phyloP scores from a whole-genome alignment of 1,140 invertebrate species.

The Oryzaephilus surinamensis region DNA sequence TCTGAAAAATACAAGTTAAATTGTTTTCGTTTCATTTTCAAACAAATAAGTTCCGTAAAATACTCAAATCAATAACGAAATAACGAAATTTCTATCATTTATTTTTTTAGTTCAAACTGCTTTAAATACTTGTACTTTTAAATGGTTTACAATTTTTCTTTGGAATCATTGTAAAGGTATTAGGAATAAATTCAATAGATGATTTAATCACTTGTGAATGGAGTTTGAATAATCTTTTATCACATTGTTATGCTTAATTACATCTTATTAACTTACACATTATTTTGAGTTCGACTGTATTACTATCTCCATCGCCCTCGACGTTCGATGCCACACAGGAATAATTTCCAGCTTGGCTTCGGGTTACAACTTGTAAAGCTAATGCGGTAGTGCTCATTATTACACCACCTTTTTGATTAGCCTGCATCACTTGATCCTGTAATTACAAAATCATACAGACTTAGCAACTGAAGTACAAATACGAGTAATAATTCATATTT shows the following conservation, averaged over 20 bases:
- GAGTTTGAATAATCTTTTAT: background rate
- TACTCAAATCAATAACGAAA: too few species aligned
- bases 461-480: too few species aligned
- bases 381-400: slow-evolving; percentile 73
- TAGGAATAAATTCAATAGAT: slow-evolving; percentile 1
- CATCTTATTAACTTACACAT: slow-evolving; percentile 65
- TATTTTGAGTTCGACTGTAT: slow-evolving; percentile 67
- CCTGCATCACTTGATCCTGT: slow-evolving; percentile 68
- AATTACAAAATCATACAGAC: slow-evolving; percentile 31
- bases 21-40: too few species aligned
- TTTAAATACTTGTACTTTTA: too few species aligned
- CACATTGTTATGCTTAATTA: background rate
- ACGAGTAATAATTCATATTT: slow-evolving; percentile 6
- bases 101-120: too few species aligned
- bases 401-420: slow-evolving; percentile 67
- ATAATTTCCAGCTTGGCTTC: slow-evolving; percentile 74
- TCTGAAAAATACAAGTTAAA: slow-evolving; percentile 50
- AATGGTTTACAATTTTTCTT: too few species aligned
- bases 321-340: slow-evolving; percentile 80
- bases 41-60: too few species aligned
- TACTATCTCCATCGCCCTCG: slow-evolving; percentile 76
- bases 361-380: slow-evolving; percentile 64
- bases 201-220: slow-evolving; percentile 1
- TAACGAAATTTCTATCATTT: too few species aligned
- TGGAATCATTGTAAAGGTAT: background rate